Evolutionary conservation across 2,113 vertebrate species (phyloP).

Genomic region (Edolisoma coerulescens): DNA sequence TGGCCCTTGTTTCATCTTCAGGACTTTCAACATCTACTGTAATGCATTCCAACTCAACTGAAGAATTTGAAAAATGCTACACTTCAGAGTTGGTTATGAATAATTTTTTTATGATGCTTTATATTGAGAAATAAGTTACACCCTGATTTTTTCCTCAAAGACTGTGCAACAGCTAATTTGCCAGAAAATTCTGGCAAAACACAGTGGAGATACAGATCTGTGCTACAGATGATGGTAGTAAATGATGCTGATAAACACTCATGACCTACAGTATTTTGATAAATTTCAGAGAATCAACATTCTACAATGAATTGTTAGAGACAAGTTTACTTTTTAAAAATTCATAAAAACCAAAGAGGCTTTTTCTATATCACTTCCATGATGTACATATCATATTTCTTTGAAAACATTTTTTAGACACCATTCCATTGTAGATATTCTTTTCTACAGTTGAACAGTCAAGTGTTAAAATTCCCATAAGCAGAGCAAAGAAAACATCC

Average conservation of each 20-base stretch:
- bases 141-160: neutral
- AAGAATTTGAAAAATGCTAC: neutral
- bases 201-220: neutral
- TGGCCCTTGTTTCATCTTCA: neutral
- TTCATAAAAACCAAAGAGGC: neutral
- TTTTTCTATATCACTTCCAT: neutral
- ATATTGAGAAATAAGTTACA: neutral
- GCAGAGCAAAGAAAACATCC: neutral
- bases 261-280: neutral
- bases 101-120: neutral
- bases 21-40: neutral
- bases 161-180: neutral
- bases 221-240: neutral
- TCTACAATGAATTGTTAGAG: neutral
- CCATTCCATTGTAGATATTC: neutral
- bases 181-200: neutral
- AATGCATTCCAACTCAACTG: neutral
- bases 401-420: neutral
- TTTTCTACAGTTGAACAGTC: neutral
- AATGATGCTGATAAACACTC: neutral
- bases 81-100: neutral
- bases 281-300: neutral
- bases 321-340: neutral
- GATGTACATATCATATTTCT: neutral
- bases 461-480: neutral